phyloP scores from a whole-genome alignment of 2,797 vertebrate genomes.

The Schizopygopsis pylzovi region DNA sequence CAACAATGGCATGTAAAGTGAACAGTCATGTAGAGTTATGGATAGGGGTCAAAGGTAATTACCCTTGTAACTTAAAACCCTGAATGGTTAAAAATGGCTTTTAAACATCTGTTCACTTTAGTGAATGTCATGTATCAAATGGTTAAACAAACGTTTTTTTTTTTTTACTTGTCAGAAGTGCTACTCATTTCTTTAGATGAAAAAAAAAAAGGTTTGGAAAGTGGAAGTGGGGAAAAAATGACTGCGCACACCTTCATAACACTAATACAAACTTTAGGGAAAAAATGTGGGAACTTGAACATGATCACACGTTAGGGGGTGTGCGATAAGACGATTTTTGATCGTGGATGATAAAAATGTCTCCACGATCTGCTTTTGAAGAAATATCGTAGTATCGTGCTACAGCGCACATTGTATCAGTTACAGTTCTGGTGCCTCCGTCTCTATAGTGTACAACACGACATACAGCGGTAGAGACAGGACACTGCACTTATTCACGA shows the following conservation, averaged over 20 bases:
- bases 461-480: no score
- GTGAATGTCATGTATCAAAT: conserved; percentile 2
- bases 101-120: background rate
- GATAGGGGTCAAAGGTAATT: conserved; percentile 10
- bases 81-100: background rate
- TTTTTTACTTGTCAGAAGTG: background rate
- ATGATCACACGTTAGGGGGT: background rate
- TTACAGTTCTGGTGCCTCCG: no score
- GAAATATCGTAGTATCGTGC: no score
- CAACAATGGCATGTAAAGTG: background rate
- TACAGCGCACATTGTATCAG: no score
- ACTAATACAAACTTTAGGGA: background rate
- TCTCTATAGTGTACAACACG: no score
- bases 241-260: background rate
- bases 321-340: no score
- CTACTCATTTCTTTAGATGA: background rate
- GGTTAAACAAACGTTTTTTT: background rate
- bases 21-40: background rate
- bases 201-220: background rate
- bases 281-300: background rate
- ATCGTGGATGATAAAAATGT: no score
- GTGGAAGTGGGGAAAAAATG: background rate
- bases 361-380: no score
- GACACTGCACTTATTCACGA: no score
- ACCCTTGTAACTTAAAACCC: background rate